These are phyloP conservation scores for Trypoxylus dichotomus DNA, from an alignment of 1,140 invertebrate genomes.

Conservation along the genomic window DNA sequence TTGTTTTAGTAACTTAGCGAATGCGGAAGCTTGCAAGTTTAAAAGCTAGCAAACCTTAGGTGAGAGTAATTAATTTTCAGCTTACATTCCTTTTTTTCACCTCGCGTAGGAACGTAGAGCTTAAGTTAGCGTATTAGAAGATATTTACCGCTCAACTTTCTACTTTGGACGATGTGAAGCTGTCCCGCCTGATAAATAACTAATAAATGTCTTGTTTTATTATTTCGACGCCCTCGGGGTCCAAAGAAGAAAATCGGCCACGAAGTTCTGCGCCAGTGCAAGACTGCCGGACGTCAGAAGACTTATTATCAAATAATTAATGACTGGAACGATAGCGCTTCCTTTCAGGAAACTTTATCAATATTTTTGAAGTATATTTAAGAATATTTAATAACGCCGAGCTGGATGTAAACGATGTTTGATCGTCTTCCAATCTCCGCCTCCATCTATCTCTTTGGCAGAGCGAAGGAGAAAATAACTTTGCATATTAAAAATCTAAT, in stretches of 20 bases:
- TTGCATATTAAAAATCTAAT: conserved; percentile 4
- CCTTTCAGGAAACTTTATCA: neutral
- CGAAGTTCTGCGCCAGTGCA: neutral
- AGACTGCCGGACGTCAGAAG: neutral
- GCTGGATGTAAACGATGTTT: neutral
- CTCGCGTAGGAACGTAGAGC: too few relatives aligned
- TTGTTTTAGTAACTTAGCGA: too few relatives aligned
- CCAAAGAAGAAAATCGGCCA: neutral
- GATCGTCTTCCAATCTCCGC: neutral
- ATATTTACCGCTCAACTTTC: too few relatives aligned
- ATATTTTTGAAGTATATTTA: neutral
- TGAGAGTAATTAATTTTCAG: too few relatives aligned
- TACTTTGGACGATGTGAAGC: too few relatives aligned
- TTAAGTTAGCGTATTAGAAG: too few relatives aligned
- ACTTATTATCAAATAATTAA: neutral
- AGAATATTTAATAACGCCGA: neutral
- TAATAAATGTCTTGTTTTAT: neutral
- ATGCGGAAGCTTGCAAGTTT: too few relatives aligned
- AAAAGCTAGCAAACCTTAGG: too few relatives aligned
- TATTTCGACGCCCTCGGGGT: neutral
- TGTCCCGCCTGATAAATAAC: neutral
- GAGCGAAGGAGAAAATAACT: neutral
- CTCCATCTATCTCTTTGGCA: neutral
- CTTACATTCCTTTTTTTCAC: too few relatives aligned
- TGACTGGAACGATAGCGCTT: neutral